phyloP scores from a whole-genome alignment of 2,113 vertebrate species.

The Oryzias celebensis region DNA sequence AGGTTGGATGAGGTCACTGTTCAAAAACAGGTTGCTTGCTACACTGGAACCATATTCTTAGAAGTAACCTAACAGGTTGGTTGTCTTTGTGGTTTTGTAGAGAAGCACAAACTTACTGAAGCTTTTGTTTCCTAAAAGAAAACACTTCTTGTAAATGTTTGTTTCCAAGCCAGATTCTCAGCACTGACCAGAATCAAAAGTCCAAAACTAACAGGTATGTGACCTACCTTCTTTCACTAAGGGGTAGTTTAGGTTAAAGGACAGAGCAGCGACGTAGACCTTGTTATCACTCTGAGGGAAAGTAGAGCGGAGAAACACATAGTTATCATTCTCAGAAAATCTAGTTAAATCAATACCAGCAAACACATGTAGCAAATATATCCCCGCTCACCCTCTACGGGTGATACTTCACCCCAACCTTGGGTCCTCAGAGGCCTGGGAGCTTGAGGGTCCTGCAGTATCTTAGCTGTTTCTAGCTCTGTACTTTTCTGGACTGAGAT shows the following conservation, averaged over 20 bases:
- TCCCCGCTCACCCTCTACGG: no score
- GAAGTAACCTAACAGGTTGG: background rate
- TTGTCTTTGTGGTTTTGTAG: background rate
- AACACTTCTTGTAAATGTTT: slow-evolving; percentile 17
- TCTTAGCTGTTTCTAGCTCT: no score
- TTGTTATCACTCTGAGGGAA: slow-evolving; percentile 46
- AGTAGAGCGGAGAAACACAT: background rate
- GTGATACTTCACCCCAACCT: no score
- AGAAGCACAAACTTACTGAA: slow-evolving; percentile 22
- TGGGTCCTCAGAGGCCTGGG: no score
- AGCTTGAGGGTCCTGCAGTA: no score
- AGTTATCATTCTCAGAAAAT: no score
- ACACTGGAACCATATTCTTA: slow-evolving; percentile 11
- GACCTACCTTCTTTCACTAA: slow-evolving; percentile 50
- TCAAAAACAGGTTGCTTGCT: background rate
- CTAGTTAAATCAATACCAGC: no score
- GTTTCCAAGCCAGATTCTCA: background rate
- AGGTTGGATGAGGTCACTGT: slow-evolving; percentile 1
- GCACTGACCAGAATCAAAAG: slow-evolving; percentile 1
- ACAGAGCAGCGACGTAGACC: slow-evolving; percentile 41
- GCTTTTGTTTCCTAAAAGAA: background rate
- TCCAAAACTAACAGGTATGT: background rate
- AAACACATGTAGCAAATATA: no score
- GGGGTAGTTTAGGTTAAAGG: slow-evolving; percentile 50
- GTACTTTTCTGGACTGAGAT: no score